Conservation (phyloP, 1,140 invertebrate genomes). For the Parapsyche elsis region DNA sequence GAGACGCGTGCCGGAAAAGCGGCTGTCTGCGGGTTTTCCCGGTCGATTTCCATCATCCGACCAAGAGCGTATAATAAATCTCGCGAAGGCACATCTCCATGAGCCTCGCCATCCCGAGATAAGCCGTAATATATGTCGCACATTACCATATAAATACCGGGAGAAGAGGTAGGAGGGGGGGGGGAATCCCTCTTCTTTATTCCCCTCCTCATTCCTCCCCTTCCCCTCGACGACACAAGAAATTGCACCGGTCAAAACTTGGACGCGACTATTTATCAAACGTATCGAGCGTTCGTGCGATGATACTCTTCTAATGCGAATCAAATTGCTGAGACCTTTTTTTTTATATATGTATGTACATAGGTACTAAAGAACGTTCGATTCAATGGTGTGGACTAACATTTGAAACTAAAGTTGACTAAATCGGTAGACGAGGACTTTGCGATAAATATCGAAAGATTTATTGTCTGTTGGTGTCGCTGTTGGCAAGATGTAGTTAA, state of each 20-base stretch:
- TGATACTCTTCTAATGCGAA: no score
- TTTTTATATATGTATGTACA: no score
- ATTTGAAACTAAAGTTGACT: no score
- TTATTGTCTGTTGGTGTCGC: no score
- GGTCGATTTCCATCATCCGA: not conserved
- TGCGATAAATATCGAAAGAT: no score
- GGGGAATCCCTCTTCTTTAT: not conserved
- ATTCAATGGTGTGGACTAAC: no score
- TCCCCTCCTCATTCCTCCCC: not conserved
- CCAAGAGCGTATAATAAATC: constrained; percentile 20
- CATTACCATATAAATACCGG: constrained; percentile 54
- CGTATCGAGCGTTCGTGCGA: no score
- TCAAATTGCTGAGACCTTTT: no score
- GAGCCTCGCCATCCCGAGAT: constrained; percentile 42
- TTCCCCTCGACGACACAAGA: not conserved
- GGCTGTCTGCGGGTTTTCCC: not conserved
- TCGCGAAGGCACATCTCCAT: constrained; percentile 34
- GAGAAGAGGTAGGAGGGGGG: not conserved
- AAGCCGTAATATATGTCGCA: constrained; percentile 54
- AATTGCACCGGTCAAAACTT: constrained; percentile 41
- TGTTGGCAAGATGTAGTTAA: no score
- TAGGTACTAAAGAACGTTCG: no score
- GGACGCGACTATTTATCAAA: constrained; percentile 29
- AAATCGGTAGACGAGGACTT: no score
- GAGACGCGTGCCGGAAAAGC: not conserved